Evolutionary conservation across 2,888 invertebrate genomes (phyloP), one percentile per base, ranked within the genome.

Genomic region (Lithosia quadra): DNA sequence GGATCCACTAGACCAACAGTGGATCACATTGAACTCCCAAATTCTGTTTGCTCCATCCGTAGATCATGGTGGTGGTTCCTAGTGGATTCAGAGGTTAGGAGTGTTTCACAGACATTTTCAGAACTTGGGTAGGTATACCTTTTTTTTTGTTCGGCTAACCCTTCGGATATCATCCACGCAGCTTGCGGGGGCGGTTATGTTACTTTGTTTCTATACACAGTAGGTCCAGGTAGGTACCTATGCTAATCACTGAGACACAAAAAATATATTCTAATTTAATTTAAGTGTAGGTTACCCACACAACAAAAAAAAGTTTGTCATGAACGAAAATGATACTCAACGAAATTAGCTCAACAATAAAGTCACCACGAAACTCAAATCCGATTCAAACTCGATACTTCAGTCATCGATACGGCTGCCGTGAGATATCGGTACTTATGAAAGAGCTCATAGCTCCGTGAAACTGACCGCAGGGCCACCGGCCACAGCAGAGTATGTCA

Each of bases 381-480:
- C 80, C 56, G 67, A 68, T 68, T 63, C 57, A 39, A 62, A 81
- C 63, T 73, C 69, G 76, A 81, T 77, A 72, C 75, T 61, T 71
- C 74, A 81, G 81, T 75, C 77, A 80, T 81, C 73, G 79, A 81
- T 80, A 79, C 68, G 76, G 71, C 76, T 76, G 76, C 76, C 71
- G 81, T 75, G 74, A 81, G 69, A 75, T 69, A 79, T 81, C 81
- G 81, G 82, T 75, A 73, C 60, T 75, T 65, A 67, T 78, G 77
- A 84, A 81, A 86, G 86, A 86, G 88, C 85, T 88, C 88, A 90
- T 86, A 87, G 89, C 90, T 88, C 89, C 89, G 90, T 89, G 86
- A 88, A 88, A 80, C 83, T 86, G 86, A 85, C 88, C 88, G 82
- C 89, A 86, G 82, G 79, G 84, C 82, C 80, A 79, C 82, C 81